Conservation (phyloP, 2,113 vertebrate genomes). For the Manacus vitellinus region DNA sequence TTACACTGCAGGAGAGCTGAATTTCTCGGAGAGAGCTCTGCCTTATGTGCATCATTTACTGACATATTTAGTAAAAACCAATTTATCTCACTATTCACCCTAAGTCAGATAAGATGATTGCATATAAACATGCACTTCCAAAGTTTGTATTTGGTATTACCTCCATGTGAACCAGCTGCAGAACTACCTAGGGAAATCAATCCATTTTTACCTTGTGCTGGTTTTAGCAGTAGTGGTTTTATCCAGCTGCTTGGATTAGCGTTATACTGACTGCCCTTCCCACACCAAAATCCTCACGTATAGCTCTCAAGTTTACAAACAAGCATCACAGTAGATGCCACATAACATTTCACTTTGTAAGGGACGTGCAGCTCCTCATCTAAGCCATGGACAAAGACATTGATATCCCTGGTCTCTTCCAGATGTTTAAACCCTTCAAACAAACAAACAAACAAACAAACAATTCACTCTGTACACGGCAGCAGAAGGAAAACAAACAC, state of each 20-base stretch:
- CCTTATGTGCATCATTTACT: neutral
- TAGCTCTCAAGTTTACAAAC: neutral
- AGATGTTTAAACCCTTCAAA: conserved; percentile 2
- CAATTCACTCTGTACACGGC: neutral
- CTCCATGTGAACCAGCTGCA: neutral
- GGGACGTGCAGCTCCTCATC: neutral
- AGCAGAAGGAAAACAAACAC: conserved; percentile 13
- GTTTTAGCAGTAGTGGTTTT: neutral
- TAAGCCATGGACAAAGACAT: neutral
- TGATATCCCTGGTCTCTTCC: neutral
- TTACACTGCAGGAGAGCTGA: neutral
- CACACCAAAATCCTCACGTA: neutral
- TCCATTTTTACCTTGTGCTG: neutral
- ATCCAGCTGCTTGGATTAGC: neutral
- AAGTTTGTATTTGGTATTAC: neutral
- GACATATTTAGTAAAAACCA: neutral
- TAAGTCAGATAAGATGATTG: neutral
- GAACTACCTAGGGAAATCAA: neutral
- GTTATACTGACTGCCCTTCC: neutral
- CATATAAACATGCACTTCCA: neutral
- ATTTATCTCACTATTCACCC: neutral
- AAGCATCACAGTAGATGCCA: neutral
- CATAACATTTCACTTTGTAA: neutral
- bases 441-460: conserved; percentile 9
- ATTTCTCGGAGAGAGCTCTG: neutral